Conservation (phyloP, 2,113 vertebrate genomes). For the Sphyrna mokarran region DNA sequence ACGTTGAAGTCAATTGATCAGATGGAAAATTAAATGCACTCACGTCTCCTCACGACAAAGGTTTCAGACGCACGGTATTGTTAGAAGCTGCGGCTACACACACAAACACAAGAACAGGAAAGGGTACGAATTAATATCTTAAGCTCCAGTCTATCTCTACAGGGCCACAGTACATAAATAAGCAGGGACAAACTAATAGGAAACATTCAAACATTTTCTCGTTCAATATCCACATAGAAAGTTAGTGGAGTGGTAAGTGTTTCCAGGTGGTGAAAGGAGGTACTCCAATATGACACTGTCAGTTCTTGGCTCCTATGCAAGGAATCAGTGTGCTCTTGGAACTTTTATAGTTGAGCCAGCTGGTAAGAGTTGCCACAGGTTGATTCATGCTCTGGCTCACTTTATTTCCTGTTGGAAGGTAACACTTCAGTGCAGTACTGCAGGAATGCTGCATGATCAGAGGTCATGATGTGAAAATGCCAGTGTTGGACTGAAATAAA, state of each 20-base stretch:
- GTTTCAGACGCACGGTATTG: not conserved
- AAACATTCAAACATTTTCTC: not conserved
- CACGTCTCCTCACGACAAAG: not conserved
- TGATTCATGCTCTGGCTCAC: not conserved
- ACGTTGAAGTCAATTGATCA: slow-evolving; percentile 46
- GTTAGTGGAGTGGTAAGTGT: not conserved
- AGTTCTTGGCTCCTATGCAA: not conserved
- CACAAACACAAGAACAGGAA: not conserved
- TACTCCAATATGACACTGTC: not conserved
- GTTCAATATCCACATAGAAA: not conserved
- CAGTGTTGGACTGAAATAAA: too few species aligned
- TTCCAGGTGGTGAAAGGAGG: not conserved
- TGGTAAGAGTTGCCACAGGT: not conserved
- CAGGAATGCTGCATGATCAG: not conserved
- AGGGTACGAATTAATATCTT: not conserved
- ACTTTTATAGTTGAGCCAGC: not conserved
- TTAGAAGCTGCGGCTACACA: not conserved
- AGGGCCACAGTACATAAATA: not conserved
- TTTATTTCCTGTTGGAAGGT: not conserved
- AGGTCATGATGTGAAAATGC: not conserved
- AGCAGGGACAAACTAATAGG: not conserved
- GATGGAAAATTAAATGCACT: slow-evolving; percentile 40
- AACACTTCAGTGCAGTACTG: not conserved
- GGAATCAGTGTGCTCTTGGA: not conserved
- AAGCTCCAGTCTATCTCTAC: not conserved